Evolutionary conservation across 2,113 vertebrate genomes (phyloP).

Genomic region (Hippocampus comes): DNA sequence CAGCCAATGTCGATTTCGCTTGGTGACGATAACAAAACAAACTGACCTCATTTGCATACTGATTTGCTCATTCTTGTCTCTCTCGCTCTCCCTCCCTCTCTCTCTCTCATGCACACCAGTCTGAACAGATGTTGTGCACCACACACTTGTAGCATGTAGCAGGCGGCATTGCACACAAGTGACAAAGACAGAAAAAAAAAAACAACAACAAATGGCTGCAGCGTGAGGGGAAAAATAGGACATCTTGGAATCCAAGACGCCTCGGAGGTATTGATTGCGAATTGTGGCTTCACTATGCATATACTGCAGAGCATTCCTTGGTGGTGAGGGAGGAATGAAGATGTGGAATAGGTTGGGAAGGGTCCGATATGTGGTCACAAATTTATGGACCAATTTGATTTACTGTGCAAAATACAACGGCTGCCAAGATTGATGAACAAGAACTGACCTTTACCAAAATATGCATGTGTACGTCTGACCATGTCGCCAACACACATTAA

Average conservation of each 20-base stretch:
- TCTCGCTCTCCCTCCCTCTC: conserved; percentile 26
- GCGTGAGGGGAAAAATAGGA: conserved; percentile 36
- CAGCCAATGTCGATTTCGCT: conserved; percentile 28
- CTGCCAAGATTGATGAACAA: conserved; percentile 78
- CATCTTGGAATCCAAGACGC: conserved; percentile 50
- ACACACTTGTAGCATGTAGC: conserved; percentile 65
- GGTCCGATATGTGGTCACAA: conserved; percentile 58
- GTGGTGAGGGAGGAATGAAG: conserved; percentile 63
- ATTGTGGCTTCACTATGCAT: conserved; percentile 69
- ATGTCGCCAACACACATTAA: neutral
- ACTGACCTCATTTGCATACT: conserved; percentile 63
- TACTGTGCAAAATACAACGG: conserved; percentile 65
- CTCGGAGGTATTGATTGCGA: conserved; percentile 74
- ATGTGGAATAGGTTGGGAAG: conserved; percentile 22
- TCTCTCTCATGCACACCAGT: conserved; percentile 44
- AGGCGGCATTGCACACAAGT: conserved; percentile 52
- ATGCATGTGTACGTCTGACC: conserved; percentile 25
- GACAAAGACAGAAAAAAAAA: conserved; percentile 23
- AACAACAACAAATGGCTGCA: neutral
- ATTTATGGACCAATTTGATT: conserved; percentile 62
- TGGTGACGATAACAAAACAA: conserved; percentile 59
- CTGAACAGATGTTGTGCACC: conserved; percentile 60
- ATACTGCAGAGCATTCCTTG: conserved; percentile 67
- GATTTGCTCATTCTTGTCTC: conserved; percentile 34
- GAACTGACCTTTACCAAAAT: conserved; percentile 64